phyloP scores from a whole-genome alignment of 2,888 invertebrate genomes.

The Neoitamus cyanurus region DNA sequence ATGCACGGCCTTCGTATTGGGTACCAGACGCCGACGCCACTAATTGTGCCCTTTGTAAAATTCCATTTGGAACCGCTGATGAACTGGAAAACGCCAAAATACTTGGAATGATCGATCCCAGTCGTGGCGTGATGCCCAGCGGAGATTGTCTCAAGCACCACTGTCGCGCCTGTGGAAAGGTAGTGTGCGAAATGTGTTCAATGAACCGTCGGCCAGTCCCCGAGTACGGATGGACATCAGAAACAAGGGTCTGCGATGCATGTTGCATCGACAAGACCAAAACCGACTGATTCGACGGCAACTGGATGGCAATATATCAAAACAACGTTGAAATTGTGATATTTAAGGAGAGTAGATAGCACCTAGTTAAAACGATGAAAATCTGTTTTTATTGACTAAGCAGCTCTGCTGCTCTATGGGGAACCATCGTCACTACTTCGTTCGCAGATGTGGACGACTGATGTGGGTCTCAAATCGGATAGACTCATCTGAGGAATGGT shows the following conservation, averaged over 20 bases:
- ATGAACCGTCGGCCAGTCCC: slow-evolving; percentile 73
- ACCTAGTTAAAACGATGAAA: slow-evolving; percentile 11
- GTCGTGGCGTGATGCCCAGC: slow-evolving; percentile 55
- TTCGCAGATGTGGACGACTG: not conserved
- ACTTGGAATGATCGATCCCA: slow-evolving; percentile 57
- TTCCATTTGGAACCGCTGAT: slow-evolving; percentile 69
- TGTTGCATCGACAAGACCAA: slow-evolving; percentile 67
- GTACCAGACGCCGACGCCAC: slow-evolving; percentile 78
- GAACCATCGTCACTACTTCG: not conserved
- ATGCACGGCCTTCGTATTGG: slow-evolving; percentile 83
- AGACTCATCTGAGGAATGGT: not conserved
- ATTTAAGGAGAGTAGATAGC: slow-evolving; percentile 37
- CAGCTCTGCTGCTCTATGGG: not conserved
- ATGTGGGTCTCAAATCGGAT: not conserved
- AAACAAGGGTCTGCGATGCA: slow-evolving; percentile 81
- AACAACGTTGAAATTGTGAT: slow-evolving; percentile 42
- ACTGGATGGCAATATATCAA: slow-evolving; percentile 13
- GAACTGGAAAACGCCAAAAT: slow-evolving; percentile 62
- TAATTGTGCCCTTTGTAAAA: slow-evolving; percentile 74
- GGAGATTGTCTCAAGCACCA: slow-evolving; percentile 71
- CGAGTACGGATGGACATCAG: slow-evolving; percentile 76
- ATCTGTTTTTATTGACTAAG: slow-evolving; percentile 26
- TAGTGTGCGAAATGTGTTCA: slow-evolving; percentile 74
- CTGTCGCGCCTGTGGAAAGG: slow-evolving; percentile 78
- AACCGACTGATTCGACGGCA: slow-evolving; percentile 49